Evolutionary conservation across 2,797 vertebrate species (phyloP).

Genomic region (Gadopsis marmoratus): DNA sequence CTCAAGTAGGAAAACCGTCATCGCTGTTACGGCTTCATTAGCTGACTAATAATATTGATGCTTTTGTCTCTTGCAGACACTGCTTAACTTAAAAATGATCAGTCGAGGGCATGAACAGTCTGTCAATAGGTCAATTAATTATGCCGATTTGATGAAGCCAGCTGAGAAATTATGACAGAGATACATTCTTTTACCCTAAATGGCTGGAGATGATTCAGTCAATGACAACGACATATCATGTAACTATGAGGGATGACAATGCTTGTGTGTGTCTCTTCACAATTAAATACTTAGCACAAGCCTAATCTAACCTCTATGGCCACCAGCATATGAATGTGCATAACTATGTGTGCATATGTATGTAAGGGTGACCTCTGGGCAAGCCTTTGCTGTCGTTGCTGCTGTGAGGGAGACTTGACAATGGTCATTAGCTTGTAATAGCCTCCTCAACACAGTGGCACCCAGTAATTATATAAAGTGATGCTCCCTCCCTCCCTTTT

Average conservation of each 20-base stretch:
- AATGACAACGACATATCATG: slow-evolving; percentile 12
- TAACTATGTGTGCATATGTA: neutral
- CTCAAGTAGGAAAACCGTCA: slow-evolving; percentile 89
- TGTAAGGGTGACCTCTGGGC: slow-evolving; percentile 4
- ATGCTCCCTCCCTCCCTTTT: slow-evolving; percentile 23
- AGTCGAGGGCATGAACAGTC: slow-evolving; percentile 36
- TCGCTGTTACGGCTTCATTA: slow-evolving; percentile 88
- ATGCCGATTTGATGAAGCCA: slow-evolving; percentile 61
- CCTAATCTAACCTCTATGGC: neutral
- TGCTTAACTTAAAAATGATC: slow-evolving; percentile 62
- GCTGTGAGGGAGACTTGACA: slow-evolving; percentile 30
- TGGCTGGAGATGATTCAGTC: slow-evolving; percentile 49
- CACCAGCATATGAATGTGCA: neutral
- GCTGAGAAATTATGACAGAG: slow-evolving; percentile 51
- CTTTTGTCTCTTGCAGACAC: slow-evolving; percentile 28
- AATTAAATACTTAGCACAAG: neutral
- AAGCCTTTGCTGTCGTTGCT: slow-evolving; percentile 25
- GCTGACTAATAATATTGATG: slow-evolving; percentile 75
- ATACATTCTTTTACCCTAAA: slow-evolving; percentile 27
- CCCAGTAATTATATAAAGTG: slow-evolving; percentile 60
- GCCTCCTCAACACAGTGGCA: slow-evolving; percentile 53
- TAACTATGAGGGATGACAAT: neutral
- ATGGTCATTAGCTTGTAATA: slow-evolving; percentile 53
- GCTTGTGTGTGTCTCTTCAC: neutral
- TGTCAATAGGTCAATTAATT: slow-evolving; percentile 74